phyloP scores from a whole-genome alignment of 2,113 vertebrate genomes.

The Odontophorus gujanensis region DNA sequence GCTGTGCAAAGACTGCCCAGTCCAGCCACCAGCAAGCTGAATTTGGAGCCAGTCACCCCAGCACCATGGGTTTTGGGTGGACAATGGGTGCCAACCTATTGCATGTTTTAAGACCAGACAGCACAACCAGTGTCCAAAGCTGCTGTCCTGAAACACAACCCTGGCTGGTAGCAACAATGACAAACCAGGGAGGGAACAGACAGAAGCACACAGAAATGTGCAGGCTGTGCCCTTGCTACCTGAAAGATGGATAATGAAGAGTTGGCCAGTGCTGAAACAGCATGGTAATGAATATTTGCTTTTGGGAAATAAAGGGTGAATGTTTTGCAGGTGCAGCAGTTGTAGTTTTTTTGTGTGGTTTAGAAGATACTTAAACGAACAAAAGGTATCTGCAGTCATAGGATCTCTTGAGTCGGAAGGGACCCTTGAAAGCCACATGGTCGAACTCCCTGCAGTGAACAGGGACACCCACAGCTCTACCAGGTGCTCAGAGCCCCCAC shows the following conservation, averaged over 20 bases:
- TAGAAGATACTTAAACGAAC: not conserved
- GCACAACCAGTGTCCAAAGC: not conserved
- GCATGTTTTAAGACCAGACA: not conserved
- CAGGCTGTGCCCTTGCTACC: not conserved
- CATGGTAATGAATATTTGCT: fast-evolving
- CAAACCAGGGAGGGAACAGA: fast-evolving
- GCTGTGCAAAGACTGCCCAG: not conserved
- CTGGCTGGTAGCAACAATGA: fast-evolving
- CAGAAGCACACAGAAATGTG: not conserved
- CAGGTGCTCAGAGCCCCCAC: no score
- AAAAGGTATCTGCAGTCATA: not conserved
- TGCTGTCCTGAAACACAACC: fast-evolving
- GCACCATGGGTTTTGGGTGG: not conserved
- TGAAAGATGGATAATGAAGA: fast-evolving
- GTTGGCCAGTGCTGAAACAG: not conserved
- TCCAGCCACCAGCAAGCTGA: not conserved
- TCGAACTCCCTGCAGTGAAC: no score
- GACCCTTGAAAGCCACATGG: no score
- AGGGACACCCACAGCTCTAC: no score
- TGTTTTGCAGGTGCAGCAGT: not conserved
- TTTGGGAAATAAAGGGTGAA: not conserved
- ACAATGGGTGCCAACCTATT: not conserved
- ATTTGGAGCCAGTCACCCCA: not conserved
- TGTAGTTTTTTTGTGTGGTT: not conserved
- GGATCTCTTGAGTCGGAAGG: no score